A percentile compares a stretch with the other conserved stretches of the same genome.
Conservation (phyloP, 2,797 vertebrate genomes). For the Thripadectes ignobilis region DNA sequence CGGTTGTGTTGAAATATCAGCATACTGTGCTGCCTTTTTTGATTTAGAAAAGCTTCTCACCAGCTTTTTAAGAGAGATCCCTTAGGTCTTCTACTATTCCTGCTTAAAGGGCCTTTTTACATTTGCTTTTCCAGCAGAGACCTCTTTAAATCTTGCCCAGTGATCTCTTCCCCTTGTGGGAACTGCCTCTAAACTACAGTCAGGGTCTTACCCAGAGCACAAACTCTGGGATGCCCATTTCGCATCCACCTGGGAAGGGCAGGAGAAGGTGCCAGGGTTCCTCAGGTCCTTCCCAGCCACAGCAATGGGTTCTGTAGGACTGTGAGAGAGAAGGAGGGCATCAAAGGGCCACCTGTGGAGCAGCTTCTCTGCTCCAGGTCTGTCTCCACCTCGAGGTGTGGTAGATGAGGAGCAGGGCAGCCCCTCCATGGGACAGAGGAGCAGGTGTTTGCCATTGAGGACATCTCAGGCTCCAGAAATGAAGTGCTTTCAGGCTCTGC, state of each 20-base stretch:
- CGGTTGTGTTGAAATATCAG: not conserved
- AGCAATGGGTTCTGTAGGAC: not conserved
- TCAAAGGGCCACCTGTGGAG: rapidly evolving
- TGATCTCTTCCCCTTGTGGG: not conserved
- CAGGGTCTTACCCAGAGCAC: not conserved
- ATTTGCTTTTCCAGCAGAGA: not conserved
- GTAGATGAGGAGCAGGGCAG: rapidly evolving
- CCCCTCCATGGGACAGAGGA: not conserved
- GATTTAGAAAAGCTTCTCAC: not conserved
- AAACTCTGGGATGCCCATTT: not conserved
- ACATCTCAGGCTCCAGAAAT: not conserved
- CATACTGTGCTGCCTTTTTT: not conserved
- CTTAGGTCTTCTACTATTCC: not conserved
- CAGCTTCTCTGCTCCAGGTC: not conserved
- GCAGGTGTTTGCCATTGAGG: not conserved
- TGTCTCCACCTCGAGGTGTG: rapidly evolving
- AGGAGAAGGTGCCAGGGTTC: not conserved
- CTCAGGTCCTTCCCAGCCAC: not conserved
- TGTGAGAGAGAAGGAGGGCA: not conserved
- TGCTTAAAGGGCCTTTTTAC: not conserved
- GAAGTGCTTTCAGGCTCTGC: not conserved
- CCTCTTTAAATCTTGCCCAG: not conserved
- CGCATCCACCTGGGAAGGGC: not conserved
- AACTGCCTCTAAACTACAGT: not conserved
- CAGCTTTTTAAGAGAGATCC: not conserved